Percentiles rank a stretch among this genome's conserved stretches.
Conservation (phyloP, 2,113 vertebrate genomes). For the Myotis brandtii region DNA sequence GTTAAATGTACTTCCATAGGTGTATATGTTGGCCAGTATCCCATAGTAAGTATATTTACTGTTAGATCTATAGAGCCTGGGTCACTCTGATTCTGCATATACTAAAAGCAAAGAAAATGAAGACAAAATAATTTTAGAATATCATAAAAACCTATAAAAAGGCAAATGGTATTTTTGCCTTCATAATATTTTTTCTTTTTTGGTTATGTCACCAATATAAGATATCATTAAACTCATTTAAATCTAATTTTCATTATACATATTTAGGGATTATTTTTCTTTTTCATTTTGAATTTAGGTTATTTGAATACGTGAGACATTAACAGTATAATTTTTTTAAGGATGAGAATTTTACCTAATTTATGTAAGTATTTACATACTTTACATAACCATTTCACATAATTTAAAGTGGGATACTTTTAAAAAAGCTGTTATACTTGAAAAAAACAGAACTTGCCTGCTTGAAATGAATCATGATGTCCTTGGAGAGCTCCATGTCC, state of each 20-base stretch:
- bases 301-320: neutral
- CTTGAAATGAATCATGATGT: slow-evolving; percentile 92
- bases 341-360: neutral
- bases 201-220: neutral
- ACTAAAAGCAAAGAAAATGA: slow-evolving; percentile 75
- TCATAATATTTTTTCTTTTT: neutral
- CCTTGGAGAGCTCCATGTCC: slow-evolving; percentile 92
- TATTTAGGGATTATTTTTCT: neutral
- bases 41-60: slow-evolving; percentile 92
- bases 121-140: neutral
- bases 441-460: slow-evolving; percentile 83
- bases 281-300: neutral
- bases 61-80: slow-evolving; percentile 90
- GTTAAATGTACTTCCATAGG: slow-evolving; percentile 91
- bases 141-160: neutral
- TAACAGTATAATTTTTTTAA: neutral
- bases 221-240: neutral
- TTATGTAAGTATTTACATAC: neutral
- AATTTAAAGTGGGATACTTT: neutral
- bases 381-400: neutral
- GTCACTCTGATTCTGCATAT: slow-evolving; percentile 90
- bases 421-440: neutral
- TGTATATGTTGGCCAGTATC: slow-evolving; percentile 91
- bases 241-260: too few species aligned
- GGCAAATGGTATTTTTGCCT: neutral